A percentile compares a stretch with the other conserved stretches of the same genome.
phyloP scores from a whole-genome alignment of 2,888 invertebrate species.

The Hofmannophila pseudospretella region DNA sequence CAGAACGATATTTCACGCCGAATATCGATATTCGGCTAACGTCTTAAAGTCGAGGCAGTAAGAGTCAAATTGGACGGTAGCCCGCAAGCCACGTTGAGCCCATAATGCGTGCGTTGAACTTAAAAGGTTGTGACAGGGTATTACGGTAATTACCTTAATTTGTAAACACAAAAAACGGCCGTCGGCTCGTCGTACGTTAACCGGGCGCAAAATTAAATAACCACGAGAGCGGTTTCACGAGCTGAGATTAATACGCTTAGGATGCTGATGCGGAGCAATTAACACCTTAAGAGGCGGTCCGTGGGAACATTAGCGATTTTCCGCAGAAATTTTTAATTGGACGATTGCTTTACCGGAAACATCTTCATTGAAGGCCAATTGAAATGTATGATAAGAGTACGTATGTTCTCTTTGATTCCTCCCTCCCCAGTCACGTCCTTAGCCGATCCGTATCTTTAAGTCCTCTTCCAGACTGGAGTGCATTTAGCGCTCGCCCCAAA shows the following conservation, averaged over 20 bases:
- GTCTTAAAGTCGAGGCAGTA: constrained; percentile 41
- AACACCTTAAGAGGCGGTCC: constrained; percentile 28
- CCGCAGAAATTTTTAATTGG: constrained; percentile 39
- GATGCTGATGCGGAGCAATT: constrained; percentile 40
- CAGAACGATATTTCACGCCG: constrained; percentile 52
- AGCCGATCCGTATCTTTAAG: constrained; percentile 1
- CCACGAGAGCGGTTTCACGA: constrained; percentile 26
- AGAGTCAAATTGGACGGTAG: constrained; percentile 36
- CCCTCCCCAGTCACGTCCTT: too few species aligned
- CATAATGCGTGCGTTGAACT: constrained; percentile 66
- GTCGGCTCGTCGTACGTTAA: constrained; percentile 45
- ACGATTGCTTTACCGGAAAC: constrained; percentile 31
- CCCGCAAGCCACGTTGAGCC: constrained; percentile 26
- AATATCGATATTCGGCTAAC: constrained; percentile 40
- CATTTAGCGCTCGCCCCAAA: too few species aligned
- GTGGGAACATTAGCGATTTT: constrained; percentile 45
- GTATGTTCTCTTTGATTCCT: too few species aligned
- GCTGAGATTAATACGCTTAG: constrained; percentile 31
- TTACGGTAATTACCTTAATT: constrained; percentile 72
- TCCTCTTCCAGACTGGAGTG: too few species aligned
- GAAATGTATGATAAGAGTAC: too few species aligned
- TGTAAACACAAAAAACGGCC: constrained; percentile 68
- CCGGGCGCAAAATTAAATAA: constrained; percentile 50
- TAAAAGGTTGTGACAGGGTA: constrained; percentile 72
- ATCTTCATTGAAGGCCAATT: constrained; percentile 25